Evolutionary conservation across 2,113 vertebrate species (phyloP).

Genomic region (Thinocorus orbignyianus): DNA sequence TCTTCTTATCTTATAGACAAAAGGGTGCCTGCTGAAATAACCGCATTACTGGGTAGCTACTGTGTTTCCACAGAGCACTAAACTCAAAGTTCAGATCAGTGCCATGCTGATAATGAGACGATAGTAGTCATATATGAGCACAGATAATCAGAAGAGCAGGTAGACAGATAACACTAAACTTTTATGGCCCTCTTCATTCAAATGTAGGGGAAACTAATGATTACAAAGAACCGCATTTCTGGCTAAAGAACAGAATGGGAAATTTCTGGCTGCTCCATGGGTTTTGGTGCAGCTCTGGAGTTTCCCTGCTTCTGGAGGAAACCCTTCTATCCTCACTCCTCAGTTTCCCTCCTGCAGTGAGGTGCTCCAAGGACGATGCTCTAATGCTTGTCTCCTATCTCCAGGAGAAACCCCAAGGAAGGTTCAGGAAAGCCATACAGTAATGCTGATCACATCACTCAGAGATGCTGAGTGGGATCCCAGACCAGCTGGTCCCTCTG

Average conservation of each 20-base stretch:
- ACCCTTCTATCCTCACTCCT: fast-evolving
- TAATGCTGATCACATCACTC: not conserved
- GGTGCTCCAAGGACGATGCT: fast-evolving
- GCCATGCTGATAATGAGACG: not conserved
- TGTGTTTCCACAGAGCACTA: slow-evolving; percentile 18
- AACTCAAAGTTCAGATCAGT: slow-evolving; percentile 54
- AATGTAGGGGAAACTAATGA: not conserved
- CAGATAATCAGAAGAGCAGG: not conserved
- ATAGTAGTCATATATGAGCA: not conserved
- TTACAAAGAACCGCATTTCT: not conserved
- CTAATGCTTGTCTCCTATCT: not conserved
- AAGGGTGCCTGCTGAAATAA: slow-evolving; percentile 17
- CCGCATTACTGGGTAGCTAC: slow-evolving; percentile 1
- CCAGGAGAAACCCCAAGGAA: not conserved
- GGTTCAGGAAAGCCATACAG: not conserved
- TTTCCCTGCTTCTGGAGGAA: not conserved
- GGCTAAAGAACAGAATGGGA: not conserved
- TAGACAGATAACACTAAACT: not conserved
- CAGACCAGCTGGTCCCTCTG: fast-evolving
- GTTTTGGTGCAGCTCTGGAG: not conserved
- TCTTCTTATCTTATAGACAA: not conserved
- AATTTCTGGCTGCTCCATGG: not conserved
- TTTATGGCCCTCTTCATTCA: not conserved
- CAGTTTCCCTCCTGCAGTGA: not conserved
- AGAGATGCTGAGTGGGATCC: not conserved